Conservation (phyloP, 2,113 vertebrate genomes). For the Cyanoliseus patagonus region DNA sequence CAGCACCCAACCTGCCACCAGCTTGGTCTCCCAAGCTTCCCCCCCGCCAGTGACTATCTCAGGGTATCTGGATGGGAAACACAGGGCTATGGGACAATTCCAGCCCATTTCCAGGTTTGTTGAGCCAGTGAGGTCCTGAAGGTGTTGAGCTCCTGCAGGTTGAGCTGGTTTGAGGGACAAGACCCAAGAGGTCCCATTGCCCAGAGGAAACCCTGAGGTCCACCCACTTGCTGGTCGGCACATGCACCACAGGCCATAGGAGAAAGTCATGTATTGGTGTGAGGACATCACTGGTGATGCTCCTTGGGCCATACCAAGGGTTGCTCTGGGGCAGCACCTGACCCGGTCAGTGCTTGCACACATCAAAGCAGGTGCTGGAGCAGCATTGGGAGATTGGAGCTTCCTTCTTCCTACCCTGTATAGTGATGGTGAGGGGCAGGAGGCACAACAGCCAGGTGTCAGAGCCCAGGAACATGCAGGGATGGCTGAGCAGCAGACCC, state of each 20-base stretch:
- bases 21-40: not conserved
- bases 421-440: fast-evolving
- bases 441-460: not conserved
- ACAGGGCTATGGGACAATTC: fast-evolving
- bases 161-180: not conserved
- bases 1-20: fast-evolving
- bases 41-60: fast-evolving
- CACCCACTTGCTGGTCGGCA: fast-evolving
- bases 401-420: not conserved
- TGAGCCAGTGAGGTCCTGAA: not conserved
- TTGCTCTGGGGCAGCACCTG: not conserved
- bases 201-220: not conserved
- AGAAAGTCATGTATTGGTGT: fast-evolving
- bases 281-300: not conserved
- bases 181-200: not conserved
- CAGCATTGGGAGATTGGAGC: fast-evolving
- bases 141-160: not conserved
- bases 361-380: not conserved
- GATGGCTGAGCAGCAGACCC: not conserved
- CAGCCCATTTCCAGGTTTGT: fast-evolving
- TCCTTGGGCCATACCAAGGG: fast-evolving
- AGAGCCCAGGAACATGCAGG: not conserved
- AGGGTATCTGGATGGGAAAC: fast-evolving
- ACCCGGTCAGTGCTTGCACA: fast-evolving
- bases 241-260: fast-evolving